Conservation (phyloP, 2,797 vertebrate genomes). For the Potorous gilbertii region DNA sequence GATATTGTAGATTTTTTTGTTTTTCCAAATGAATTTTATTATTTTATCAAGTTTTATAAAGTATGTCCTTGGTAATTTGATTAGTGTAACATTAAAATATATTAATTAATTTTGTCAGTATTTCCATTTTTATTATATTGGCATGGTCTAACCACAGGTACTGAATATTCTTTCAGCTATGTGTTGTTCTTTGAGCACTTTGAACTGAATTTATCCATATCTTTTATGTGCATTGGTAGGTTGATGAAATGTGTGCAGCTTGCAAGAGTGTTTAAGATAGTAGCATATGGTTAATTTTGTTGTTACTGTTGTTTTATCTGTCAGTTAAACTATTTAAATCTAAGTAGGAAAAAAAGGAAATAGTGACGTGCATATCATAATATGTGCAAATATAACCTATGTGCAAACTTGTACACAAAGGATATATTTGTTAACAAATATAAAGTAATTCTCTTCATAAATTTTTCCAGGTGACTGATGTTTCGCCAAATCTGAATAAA, state of each 20-base stretch:
- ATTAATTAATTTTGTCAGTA: not conserved
- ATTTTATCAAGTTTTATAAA: not conserved
- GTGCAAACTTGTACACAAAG: not conserved
- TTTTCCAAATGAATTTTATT: not conserved
- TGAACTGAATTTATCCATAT: not conserved
- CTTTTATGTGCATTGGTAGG: not conserved
- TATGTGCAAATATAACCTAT: too few relatives aligned
- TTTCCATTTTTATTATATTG: not conserved
- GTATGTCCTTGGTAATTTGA: not conserved
- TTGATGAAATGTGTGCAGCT: not conserved
- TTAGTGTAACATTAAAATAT: not conserved
- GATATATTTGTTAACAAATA: not conserved
- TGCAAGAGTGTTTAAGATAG: not conserved
- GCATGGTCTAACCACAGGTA: not conserved
- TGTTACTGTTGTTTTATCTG: not conserved
- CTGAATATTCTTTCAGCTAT: not conserved
- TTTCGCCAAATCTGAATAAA: slow-evolving; percentile 84
- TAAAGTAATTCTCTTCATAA: not conserved
- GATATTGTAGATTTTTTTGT: not conserved
- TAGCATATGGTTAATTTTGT: too few relatives aligned
- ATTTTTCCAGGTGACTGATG: slow-evolving; percentile 86
- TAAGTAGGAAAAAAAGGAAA: not conserved
- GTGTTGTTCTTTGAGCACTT: not conserved
- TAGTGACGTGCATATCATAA: not conserved
- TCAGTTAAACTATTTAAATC: not conserved